Evolutionary conservation across 2,797 vertebrate species (phyloP).

Genomic region (Cephalopachus bancanus): DNA sequence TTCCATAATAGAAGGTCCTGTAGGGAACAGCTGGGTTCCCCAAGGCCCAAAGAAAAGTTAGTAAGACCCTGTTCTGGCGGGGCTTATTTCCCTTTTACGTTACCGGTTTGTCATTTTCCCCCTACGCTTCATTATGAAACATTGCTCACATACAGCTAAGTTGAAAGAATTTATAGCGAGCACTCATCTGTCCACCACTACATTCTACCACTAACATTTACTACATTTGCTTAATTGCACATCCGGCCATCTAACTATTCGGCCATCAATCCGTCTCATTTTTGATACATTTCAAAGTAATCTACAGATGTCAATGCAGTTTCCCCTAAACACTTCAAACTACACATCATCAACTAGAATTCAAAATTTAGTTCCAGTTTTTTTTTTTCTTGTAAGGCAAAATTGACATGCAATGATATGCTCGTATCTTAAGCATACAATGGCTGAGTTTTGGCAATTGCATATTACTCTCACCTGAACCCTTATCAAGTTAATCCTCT

Average conservation of each 20-base stretch:
- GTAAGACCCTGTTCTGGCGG: not conserved
- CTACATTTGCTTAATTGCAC: not conserved
- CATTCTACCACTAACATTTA: not conserved
- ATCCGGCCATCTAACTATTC: rapidly evolving
- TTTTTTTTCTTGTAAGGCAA: not conserved
- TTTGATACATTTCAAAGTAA: not conserved
- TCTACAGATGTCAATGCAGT: not conserved
- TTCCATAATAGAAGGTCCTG: not conserved
- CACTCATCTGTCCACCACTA: too few species aligned
- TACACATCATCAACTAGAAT: not conserved
- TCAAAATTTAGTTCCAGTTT: not conserved
- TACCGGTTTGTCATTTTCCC: rapidly evolving
- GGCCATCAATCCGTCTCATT: not conserved
- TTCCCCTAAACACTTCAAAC: not conserved
- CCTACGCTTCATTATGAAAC: not conserved
- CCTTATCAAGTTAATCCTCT: not conserved
- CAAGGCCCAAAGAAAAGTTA: not conserved
- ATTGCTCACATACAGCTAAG: not conserved
- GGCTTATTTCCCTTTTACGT: not conserved
- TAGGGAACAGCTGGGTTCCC: not conserved
- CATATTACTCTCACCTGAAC: not conserved
- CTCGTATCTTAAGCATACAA: too few species aligned
- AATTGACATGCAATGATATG: not conserved
- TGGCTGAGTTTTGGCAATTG: not conserved
- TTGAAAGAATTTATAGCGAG: not conserved